Percentiles rank a stretch among this genome's conserved stretches.
These are phyloP conservation scores for Ceratina calcarata DNA, from an alignment of 1,140 invertebrate genomes.

Conservation along the genomic window DNA sequence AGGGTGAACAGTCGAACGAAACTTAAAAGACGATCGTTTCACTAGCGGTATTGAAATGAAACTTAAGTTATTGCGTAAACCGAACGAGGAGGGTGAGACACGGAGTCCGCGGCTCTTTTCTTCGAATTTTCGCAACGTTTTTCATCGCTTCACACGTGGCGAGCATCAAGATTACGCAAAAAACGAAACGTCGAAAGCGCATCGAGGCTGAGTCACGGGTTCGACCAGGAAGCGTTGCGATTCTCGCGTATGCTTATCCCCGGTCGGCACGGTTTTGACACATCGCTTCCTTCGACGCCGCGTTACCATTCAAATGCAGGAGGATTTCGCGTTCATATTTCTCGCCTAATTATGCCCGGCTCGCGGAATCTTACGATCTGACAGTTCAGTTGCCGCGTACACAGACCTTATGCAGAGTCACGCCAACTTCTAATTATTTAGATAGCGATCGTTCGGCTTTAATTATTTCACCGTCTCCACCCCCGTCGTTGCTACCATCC, in stretches of 20 bases:
- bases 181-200: constrained; percentile 32
- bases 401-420: constrained; percentile 63
- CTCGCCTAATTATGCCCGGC: constrained; percentile 73
- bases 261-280: constrained; percentile 66
- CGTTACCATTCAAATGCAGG: constrained; percentile 68
- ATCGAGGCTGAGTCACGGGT: constrained; percentile 18
- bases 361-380: constrained; percentile 71
- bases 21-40: too few species aligned
- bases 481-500: not conserved
- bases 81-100: not conserved
- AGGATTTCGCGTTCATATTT: constrained; percentile 72
- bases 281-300: constrained; percentile 66
- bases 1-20: too few species aligned
- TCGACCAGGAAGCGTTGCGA: not conserved
- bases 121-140: not conserved
- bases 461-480: constrained; percentile 58
- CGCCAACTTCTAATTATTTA: constrained; percentile 67
- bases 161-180: constrained; percentile 26
- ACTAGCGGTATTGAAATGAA: too few species aligned
- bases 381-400: constrained; percentile 57
- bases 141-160: not conserved
- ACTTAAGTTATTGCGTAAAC: too few species aligned
- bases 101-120: not conserved
- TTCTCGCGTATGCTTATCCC: not conserved
- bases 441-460: constrained; percentile 64